A percentile compares a stretch with the other conserved stretches of the same genome.
These are phyloP conservation scores for Stegophylla sp. DNA, from an alignment of 2,888 invertebrate species.

Conservation along the genomic window DNA sequence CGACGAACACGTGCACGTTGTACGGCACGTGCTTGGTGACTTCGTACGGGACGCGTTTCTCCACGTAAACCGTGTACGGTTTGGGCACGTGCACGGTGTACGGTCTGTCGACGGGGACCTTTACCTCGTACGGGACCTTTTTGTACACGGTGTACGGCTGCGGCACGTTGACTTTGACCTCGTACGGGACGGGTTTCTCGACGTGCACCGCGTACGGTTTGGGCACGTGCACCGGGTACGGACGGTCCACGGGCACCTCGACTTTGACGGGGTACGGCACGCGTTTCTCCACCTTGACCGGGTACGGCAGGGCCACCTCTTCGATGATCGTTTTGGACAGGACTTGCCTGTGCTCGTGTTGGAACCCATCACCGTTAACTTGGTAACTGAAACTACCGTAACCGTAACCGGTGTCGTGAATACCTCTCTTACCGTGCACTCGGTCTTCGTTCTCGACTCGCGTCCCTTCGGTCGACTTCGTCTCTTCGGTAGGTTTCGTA, in stretches of 20 bases:
- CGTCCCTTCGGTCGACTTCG: too few relatives aligned
- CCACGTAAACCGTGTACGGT: constrained; percentile 61
- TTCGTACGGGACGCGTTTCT: constrained; percentile 61
- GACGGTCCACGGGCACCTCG: constrained; percentile 61
- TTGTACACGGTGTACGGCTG: constrained; percentile 62
- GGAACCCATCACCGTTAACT: constrained; percentile 27
- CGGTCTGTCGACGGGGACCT: constrained; percentile 61
- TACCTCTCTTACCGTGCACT: constrained; percentile 36
- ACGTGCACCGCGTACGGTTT: constrained; percentile 62
- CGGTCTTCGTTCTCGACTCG: background rate
- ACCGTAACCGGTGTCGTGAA: constrained; percentile 52
- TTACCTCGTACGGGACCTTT: constrained; percentile 61
- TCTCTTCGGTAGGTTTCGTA: too few relatives aligned
- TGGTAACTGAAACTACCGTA: constrained; percentile 44
- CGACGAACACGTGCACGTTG: constrained; percentile 74
- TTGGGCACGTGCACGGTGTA: constrained; percentile 61
- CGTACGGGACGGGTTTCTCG: constrained; percentile 61
- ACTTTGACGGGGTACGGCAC: constrained; percentile 62
- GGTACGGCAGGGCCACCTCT: constrained; percentile 62
- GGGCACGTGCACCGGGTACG: constrained; percentile 61
- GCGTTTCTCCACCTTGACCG: constrained; percentile 62
- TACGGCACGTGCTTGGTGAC: constrained; percentile 67
- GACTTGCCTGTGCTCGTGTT: constrained; percentile 53
- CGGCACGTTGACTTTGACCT: constrained; percentile 61
- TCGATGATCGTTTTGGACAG: constrained; percentile 61